Evolutionary conservation across 2,113 vertebrate genomes (phyloP).

Genomic region (Tonatia bakeri): DNA sequence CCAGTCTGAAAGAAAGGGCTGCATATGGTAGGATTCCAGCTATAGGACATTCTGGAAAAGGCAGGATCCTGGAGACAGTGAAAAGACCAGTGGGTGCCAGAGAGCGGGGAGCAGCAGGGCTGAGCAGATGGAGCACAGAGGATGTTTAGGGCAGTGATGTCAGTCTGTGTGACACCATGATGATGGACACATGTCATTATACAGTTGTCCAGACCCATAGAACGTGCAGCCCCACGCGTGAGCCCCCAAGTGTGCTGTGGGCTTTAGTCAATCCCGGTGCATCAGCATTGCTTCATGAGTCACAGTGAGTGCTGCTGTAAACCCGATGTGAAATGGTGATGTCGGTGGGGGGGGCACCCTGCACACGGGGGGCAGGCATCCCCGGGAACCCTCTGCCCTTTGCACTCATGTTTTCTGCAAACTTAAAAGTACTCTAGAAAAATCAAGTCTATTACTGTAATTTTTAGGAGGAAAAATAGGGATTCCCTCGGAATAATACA

Average conservation of each 20-base stretch:
- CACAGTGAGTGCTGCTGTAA: fast-evolving
- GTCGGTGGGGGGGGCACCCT: fast-evolving
- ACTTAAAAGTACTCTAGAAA: background rate
- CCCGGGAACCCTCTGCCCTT: fast-evolving
- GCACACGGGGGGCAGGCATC: fast-evolving
- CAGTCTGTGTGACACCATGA: fast-evolving
- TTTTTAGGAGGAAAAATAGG: background rate
- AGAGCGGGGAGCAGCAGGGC: background rate
- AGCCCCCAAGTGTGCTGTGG: fast-evolving
- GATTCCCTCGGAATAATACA: background rate
- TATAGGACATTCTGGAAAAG: background rate
- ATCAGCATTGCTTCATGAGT: fast-evolving
- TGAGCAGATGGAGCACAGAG: background rate
- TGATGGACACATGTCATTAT: background rate
- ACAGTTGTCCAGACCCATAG: background rate
- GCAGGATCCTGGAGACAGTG: too few relatives aligned
- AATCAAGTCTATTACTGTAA: background rate
- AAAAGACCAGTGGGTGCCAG: background rate
- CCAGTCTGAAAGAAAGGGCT: background rate
- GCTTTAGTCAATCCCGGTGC: fast-evolving
- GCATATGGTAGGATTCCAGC: fast-evolving
- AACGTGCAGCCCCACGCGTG: fast-evolving
- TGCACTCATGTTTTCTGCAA: background rate
- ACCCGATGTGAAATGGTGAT: background rate
- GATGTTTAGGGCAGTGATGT: background rate